A percentile compares a stretch with the other conserved stretches of the same genome.
Conservation (phyloP, 2,797 vertebrate genomes). For the Yasuhikotakia modesta region DNA sequence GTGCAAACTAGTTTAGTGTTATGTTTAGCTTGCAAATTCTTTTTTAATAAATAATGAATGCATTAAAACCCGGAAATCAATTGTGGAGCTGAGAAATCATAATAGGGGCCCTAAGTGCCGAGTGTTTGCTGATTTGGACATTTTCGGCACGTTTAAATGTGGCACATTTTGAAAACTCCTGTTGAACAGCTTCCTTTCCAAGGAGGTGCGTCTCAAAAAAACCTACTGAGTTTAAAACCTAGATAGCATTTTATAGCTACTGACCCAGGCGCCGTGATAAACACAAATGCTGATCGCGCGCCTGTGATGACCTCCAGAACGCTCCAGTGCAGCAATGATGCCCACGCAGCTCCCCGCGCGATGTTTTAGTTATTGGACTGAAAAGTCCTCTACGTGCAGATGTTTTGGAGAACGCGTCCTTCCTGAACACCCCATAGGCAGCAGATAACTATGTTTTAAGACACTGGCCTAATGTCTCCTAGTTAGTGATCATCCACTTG, state of each 20-base stretch:
- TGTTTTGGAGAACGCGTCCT: background rate
- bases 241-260: background rate
- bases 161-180: constrained; percentile 58
- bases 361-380: background rate
- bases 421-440: background rate
- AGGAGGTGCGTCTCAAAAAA: background rate
- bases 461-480: constrained; percentile 47
- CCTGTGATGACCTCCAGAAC: no score
- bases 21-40: constrained; percentile 93
- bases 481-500: background rate
- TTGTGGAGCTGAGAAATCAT: constrained; percentile 85
- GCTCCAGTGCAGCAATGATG: no score
- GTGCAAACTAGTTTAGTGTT: constrained; percentile 88
- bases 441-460: background rate
- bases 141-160: constrained; percentile 73
- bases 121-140: constrained; percentile 65
- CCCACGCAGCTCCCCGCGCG: no score
- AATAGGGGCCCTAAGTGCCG: constrained; percentile 78
- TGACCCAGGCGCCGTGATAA: background rate
- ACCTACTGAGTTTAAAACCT: background rate
- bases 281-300: no score
- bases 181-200: constrained; percentile 53
- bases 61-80: constrained; percentile 88
- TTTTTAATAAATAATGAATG: constrained; percentile 94
- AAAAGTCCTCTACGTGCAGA: background rate